Base-by-base conservation (phyloP, 2,797 vertebrate genomes). In the Eulemur albifrons region DNA sequence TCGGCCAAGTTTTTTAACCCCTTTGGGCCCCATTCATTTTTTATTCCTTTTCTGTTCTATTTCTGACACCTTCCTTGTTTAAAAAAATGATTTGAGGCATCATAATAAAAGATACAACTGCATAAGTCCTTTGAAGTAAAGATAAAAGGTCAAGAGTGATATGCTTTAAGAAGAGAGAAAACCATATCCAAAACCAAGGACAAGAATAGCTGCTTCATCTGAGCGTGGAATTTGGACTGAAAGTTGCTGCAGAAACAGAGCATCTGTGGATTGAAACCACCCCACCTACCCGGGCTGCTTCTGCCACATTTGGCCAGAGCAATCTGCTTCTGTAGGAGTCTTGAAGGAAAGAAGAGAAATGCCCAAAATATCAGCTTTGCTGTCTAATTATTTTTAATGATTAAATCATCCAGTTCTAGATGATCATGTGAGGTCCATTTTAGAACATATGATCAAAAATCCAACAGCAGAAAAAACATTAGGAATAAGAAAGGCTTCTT, bases 371-470 rank as follows among this genome's bases (percentile, higher is more conserved):
- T 32, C 89, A 96, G 25, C 61, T 89, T 69, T 57, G 45, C 88
- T 89, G 48, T 59, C 70, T 83, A 76, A 92, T 93, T 93, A 69
- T 84, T 97, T 96, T 97, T 90, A 90, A 94, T 95, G 79, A 81
- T 50, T 57, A 87, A 87, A 80, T 94, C 72, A 94, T 69, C 38
- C 35, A 77, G 32, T 86, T 95, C 59, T 87, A 43, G 84, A 70
- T 48, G 7, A 79, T 61, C 5, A 7, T 11, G 14, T 52, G 50
- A 65, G 43, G 70, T 73, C 57, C 25, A 4, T 88, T 96, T 89
- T 48, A 57, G 54, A 95, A 38, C 10, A 5, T 15, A n/a, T 40
- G 54, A 92, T 54, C 25, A 48, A 84, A 83, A 95, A 88, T 80
- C 48, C 17, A 90, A 93, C 18, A 54, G 76, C 76, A 65, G 43